These are phyloP conservation scores for Pentalonia nigronervosa DNA, from an alignment of 1,140 invertebrate species.

Conservation along the genomic window DNA sequence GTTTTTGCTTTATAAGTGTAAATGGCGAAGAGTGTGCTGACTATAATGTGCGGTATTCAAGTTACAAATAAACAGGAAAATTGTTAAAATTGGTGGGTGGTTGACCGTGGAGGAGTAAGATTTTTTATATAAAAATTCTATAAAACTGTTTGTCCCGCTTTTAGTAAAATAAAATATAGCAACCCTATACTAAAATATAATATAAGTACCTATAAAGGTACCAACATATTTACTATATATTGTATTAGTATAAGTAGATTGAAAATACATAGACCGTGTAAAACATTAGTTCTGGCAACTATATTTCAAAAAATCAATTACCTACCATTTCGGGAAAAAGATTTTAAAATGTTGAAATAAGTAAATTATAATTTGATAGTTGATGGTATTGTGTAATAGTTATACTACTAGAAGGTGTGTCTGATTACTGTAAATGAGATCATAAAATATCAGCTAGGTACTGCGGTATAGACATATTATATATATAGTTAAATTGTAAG, in stretches of 20 bases:
- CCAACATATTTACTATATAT: background rate
- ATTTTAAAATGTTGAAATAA: slow-evolving; percentile 34
- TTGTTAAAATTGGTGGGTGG: background rate
- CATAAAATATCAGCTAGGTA: background rate
- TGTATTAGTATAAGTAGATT: background rate
- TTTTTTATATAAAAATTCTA: too few species aligned
- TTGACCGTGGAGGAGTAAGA: too few species aligned
- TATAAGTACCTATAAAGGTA: background rate
- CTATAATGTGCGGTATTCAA: background rate
- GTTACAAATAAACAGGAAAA: background rate
- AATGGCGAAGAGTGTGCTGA: background rate
- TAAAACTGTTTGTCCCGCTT: background rate
- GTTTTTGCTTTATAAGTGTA: background rate
- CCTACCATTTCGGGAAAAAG: background rate
- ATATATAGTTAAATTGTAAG: background rate
- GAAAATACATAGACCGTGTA: background rate
- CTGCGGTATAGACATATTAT: background rate
- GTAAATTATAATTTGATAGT: slow-evolving; percentile 13
- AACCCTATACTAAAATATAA: background rate
- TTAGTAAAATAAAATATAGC: too few species aligned
- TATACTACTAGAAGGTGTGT: background rate
- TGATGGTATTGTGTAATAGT: slow-evolving; percentile 17
- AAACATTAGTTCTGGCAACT: slow-evolving; percentile 42
- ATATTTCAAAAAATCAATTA: slow-evolving; percentile 29
- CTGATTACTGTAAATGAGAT: slow-evolving; percentile 19